A percentile compares a stretch with the other conserved stretches of the same genome.
These are phyloP conservation scores for Agonopterix heracliana DNA, from an alignment of 2,888 invertebrate genomes.

Conservation along the genomic window DNA sequence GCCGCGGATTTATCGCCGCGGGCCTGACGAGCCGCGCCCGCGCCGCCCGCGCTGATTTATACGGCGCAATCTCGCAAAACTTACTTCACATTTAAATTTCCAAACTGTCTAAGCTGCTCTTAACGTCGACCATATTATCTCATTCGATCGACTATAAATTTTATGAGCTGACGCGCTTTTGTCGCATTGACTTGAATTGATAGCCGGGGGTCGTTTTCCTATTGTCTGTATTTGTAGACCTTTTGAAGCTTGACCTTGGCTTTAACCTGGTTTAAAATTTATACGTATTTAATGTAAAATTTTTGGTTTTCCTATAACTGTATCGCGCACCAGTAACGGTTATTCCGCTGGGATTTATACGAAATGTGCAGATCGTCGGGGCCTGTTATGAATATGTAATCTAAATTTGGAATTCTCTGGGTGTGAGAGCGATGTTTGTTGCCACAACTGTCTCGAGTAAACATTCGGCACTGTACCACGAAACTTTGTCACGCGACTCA, in stretches of 20 bases:
- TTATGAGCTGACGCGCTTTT: slow-evolving; percentile 71
- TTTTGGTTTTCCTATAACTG: slow-evolving; percentile 31
- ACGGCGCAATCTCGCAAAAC: slow-evolving; percentile 75
- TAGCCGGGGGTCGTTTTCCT: slow-evolving; percentile 49
- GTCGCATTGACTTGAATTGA: slow-evolving; percentile 68
- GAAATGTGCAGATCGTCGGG: slow-evolving; percentile 56
- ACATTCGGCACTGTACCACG: slow-evolving; percentile 58
- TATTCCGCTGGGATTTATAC: slow-evolving; percentile 48
- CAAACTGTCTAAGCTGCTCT: slow-evolving; percentile 76
- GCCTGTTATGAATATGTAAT: slow-evolving; percentile 75
- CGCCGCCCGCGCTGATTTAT: slow-evolving; percentile 66
- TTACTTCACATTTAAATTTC: slow-evolving; percentile 77
- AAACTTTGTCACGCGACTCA: slow-evolving; percentile 25
- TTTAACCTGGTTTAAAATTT: background rate
- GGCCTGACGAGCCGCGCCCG: slow-evolving; percentile 48
- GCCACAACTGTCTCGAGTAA: slow-evolving; percentile 57
- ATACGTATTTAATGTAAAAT: background rate
- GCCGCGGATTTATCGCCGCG: slow-evolving; percentile 67
- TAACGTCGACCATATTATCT: slow-evolving; percentile 76
- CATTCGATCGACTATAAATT: slow-evolving; percentile 76
- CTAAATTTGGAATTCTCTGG: slow-evolving; percentile 71
- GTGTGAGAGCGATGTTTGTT: slow-evolving; percentile 70
- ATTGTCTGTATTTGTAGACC: slow-evolving; percentile 38
- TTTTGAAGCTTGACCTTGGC: background rate
- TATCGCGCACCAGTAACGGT: slow-evolving; percentile 44